Conservation (phyloP, 2,888 invertebrate genomes). For the Ctena decussata region DNA sequence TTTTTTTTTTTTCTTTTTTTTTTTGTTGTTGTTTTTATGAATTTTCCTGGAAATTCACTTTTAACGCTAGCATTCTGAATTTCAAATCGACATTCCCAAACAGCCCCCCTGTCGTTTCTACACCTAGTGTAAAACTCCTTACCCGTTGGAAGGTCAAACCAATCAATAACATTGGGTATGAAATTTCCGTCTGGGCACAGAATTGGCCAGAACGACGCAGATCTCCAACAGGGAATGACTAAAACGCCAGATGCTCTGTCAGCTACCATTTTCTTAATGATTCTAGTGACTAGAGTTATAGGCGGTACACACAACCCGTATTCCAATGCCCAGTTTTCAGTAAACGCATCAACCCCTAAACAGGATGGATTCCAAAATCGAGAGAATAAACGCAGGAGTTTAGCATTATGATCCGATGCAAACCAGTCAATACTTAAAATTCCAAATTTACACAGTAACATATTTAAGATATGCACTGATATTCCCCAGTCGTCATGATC, state of each 20-base stretch:
- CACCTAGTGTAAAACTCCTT: background rate
- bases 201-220: background rate
- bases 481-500: constrained; percentile 38
- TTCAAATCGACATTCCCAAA: background rate
- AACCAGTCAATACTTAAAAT: background rate
- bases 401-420: constrained; percentile 17
- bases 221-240: constrained; percentile 3
- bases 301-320: no score
- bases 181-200: background rate
- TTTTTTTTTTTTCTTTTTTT: no score
- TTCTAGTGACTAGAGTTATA: no score
- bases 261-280: no score
- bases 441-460: background rate
- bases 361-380: no score
- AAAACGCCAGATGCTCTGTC: background rate
- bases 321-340: no score
- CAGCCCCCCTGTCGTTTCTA: background rate
- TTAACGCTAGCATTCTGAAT: background rate
- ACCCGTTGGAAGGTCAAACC: background rate
- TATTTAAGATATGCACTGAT: background rate
- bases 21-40: no score
- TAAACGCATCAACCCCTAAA: no score
- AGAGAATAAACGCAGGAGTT: constrained; percentile 5
- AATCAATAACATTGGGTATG: background rate
- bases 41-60: background rate